Evolutionary conservation across 2,888 invertebrate genomes (phyloP).

Genomic region (Coenonympha glycerion): DNA sequence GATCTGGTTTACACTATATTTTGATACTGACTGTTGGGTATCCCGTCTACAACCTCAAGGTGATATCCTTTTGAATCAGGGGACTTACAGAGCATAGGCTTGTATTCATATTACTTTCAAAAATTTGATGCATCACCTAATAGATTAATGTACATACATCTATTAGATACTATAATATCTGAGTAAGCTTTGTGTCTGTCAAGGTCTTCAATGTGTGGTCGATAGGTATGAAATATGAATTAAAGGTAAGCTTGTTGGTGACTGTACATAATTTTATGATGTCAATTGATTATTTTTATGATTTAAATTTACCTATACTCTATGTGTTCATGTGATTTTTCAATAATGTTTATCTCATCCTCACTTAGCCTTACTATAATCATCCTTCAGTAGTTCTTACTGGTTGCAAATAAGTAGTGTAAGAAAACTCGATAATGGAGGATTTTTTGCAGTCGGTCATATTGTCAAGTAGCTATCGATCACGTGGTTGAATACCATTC

Average conservation of each 20-base stretch:
- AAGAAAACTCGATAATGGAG: too few relatives aligned
- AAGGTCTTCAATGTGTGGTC: conserved; percentile 3
- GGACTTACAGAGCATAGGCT: background rate
- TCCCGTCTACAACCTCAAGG: background rate
- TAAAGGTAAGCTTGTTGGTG: background rate
- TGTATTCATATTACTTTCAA: background rate
- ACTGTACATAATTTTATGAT: background rate
- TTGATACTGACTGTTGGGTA: background rate
- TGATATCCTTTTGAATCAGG: background rate
- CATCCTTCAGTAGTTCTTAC: too few relatives aligned
- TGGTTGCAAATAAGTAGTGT: too few relatives aligned
- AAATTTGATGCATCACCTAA: background rate
- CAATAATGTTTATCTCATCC: too few relatives aligned
- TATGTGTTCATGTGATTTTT: too few relatives aligned
- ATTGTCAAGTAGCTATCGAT: too few relatives aligned
- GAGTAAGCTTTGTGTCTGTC: background rate
- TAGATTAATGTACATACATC: background rate
- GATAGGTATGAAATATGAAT: background rate
- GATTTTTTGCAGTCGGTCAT: too few relatives aligned
- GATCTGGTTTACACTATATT: background rate
- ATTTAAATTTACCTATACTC: background rate
- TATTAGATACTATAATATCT: background rate
- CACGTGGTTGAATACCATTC: too few relatives aligned
- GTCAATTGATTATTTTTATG: background rate
- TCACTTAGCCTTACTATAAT: too few relatives aligned